Evolutionary conservation across 2,888 invertebrate genomes (phyloP), one percentile per base, ranked within the genome.

Genomic region (Cantharis flavilabris): DNA sequence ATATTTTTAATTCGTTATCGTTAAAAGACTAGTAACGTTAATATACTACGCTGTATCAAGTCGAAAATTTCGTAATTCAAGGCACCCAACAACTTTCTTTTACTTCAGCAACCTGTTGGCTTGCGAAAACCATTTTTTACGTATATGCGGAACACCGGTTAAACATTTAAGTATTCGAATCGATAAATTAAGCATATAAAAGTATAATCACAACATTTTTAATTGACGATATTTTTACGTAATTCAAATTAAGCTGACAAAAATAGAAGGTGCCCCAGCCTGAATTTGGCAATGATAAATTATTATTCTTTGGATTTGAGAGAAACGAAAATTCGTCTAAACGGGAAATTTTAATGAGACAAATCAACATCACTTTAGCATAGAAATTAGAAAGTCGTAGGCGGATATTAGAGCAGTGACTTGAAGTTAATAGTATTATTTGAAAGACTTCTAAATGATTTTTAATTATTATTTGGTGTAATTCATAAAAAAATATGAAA

Each of bases 11-110:
- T 78, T 79, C 76, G 78, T 70, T 80, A 80, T 80, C 78, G 79
- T 79, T 79, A 77, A 80, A 73, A 73, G 74, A 80, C 76, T 72
- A 77, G 70, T 70, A 71, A 73, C 73, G 77, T 76, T 79, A 79
- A 79, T 75, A 79, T 80, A 78, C 79, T 80, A 78, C 79, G 79
- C 78, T 79, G 80, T 81, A 80, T 77, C 78, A 81, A 81, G 78
- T 81, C 76, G 80, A 79, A 70, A 81, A 81, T 81, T 80, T 81
- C 81, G 81, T 78, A 81, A 81, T 76, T 75, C 71, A 71, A 76
- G 75, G 76, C 76, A 80, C 71, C 73, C 74, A 79, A 73, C 80
- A 79, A 79, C 79, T 80, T 80, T 79, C 80, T 81, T 81, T 81
- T 79, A 76, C 71, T 73, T 79, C 72, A 73, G 73, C 67, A 79